phyloP scores from a whole-genome alignment of 2,888 invertebrate genomes.

The Acanthococcus lagerstroemiae region DNA sequence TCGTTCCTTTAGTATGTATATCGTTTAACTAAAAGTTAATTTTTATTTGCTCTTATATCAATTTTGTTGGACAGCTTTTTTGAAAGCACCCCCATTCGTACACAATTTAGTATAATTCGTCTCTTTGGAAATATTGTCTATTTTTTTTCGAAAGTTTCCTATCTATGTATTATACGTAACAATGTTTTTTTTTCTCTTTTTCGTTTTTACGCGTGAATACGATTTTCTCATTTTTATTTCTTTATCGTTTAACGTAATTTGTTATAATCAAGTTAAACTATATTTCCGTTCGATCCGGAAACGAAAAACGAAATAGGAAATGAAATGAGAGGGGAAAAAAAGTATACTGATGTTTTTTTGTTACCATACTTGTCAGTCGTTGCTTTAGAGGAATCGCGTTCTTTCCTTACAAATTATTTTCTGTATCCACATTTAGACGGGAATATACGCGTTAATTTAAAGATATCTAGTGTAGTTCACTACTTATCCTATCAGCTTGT shows the following conservation, averaged over 20 bases:
- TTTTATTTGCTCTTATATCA: conserved; percentile 12
- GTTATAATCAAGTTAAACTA: too few species aligned
- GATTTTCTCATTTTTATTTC: conserved; percentile 17
- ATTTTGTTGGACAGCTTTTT: not conserved
- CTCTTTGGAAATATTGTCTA: conserved; percentile 4
- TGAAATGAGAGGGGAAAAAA: too few species aligned
- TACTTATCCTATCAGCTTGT: conserved; percentile 24
- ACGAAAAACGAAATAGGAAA: too few species aligned
- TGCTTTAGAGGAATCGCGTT: too few species aligned
- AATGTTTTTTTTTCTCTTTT: conserved; percentile 3
- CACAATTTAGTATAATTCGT: not conserved
- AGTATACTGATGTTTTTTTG: too few species aligned
- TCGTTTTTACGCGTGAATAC: not conserved
- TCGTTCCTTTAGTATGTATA: conserved; percentile 4
- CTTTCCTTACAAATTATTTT: too few species aligned
- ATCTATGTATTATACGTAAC: not conserved
- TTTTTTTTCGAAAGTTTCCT: not conserved
- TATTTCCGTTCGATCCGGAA: too few species aligned
- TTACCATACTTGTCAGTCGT: too few species aligned
- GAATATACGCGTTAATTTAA: not conserved
- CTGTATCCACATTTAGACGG: too few species aligned
- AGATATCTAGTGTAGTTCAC: conserved; percentile 18
- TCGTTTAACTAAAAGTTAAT: conserved; percentile 7
- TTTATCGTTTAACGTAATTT: not conserved
- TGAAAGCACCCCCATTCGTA: conserved; percentile 1